phyloP scores from a whole-genome alignment of 2,797 vertebrate species.

The Ptychadena robeensis region DNA sequence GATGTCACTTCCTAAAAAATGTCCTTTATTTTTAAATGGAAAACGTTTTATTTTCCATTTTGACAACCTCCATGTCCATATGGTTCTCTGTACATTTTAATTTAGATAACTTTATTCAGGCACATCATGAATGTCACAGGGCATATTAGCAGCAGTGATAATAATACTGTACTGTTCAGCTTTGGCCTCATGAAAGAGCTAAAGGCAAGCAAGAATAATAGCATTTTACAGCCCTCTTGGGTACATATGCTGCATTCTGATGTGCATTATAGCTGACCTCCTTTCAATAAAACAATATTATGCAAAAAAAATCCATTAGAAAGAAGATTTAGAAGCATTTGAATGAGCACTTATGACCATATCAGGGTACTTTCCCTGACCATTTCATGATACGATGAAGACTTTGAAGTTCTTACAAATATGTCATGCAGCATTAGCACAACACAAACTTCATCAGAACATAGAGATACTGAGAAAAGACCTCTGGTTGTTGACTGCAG shows the following conservation, averaged over 20 bases:
- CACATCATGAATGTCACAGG: slow-evolving; percentile 3
- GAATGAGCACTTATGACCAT: slow-evolving; percentile 23
- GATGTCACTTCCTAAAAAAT: too few relatives aligned
- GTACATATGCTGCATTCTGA: slow-evolving; percentile 1
- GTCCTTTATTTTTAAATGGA: too few relatives aligned
- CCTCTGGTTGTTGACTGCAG: not conserved
- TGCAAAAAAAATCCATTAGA: slow-evolving; percentile 41
- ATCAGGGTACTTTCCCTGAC: slow-evolving; percentile 25
- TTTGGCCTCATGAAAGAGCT: slow-evolving; percentile 4
- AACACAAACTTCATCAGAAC: not conserved
- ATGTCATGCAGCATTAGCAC: slow-evolving; percentile 12
- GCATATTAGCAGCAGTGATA: too few relatives aligned
- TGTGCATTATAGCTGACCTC: slow-evolving; percentile 20
- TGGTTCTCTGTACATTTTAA: too few relatives aligned
- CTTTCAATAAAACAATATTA: slow-evolving; percentile 40
- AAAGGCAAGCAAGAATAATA: slow-evolving; percentile 20
- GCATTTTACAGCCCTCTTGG: slow-evolving; percentile 11
- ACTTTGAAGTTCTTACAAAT: slow-evolving; percentile 38
- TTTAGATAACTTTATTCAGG: too few relatives aligned
- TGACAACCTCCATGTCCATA: too few relatives aligned
- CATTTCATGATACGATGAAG: slow-evolving; percentile 19
- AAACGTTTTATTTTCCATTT: too few relatives aligned
- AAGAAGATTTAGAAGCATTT: slow-evolving; percentile 19
- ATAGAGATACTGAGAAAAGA: not conserved
- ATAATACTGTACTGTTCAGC: slow-evolving; percentile 14